phyloP scores from a whole-genome alignment of 2,797 vertebrate genomes.

The Pangasius djambal region DNA sequence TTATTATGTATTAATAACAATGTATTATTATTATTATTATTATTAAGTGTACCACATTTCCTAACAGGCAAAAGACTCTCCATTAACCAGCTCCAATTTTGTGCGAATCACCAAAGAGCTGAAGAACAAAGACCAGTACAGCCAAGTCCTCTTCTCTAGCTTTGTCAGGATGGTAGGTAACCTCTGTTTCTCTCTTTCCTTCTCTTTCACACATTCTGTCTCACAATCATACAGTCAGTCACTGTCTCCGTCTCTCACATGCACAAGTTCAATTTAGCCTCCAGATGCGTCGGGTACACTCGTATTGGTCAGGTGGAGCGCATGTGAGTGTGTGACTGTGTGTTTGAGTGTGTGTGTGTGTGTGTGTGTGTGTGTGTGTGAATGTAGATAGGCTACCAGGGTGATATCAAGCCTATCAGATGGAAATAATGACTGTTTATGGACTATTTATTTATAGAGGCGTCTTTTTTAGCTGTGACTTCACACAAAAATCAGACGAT shows the following conservation, averaged over 20 bases:
- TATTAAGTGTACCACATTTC: background rate
- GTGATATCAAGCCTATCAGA: background rate
- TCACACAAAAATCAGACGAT: background rate
- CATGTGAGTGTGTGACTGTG: background rate
- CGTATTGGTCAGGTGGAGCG: background rate
- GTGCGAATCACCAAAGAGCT: slow-evolving; percentile 76
- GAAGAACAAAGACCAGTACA: slow-evolving; percentile 79
- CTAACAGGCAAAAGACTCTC: slow-evolving; percentile 80
- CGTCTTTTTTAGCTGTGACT: background rate
- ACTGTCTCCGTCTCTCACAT: background rate
- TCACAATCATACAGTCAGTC: background rate
- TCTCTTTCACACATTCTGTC: slow-evolving; percentile 1
- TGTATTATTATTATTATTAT: too few species aligned
- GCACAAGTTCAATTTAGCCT: slow-evolving; percentile 14
- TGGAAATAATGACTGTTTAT: background rate
- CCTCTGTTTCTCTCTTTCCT: background rate
- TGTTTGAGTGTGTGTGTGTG: background rate
- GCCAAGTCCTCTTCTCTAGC: slow-evolving; percentile 83
- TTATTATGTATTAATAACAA: too few species aligned
- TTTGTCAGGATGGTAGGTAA: slow-evolving; percentile 85
- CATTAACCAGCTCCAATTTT: slow-evolving; percentile 76
- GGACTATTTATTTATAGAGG: background rate
- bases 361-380: background rate
- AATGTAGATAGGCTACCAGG: background rate
- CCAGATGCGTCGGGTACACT: background rate